Conservation (phyloP, 2,888 invertebrate genomes). For the Brachylomia viminalis region DNA sequence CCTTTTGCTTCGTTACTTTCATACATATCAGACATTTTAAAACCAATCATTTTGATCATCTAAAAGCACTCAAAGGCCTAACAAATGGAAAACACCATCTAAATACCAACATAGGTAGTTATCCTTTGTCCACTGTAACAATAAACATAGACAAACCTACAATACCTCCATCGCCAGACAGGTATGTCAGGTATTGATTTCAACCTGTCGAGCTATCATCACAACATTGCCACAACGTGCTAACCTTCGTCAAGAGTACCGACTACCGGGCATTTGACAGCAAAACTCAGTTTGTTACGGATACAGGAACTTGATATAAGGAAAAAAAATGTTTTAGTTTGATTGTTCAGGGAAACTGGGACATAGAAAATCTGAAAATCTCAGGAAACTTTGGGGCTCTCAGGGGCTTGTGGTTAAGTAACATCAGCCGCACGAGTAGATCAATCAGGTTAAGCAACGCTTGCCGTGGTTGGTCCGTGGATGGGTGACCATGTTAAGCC, state of each 20-base stretch:
- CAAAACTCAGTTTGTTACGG: slow-evolving; percentile 6
- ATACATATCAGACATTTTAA: too few relatives aligned
- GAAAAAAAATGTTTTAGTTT: neutral
- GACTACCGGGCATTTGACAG: slow-evolving; percentile 24
- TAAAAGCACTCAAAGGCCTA: too few relatives aligned
- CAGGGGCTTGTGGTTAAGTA: too few relatives aligned
- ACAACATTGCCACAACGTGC: slow-evolving; percentile 30
- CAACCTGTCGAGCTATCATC: slow-evolving; percentile 43
- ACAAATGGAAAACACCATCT: neutral
- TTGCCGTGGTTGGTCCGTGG: too few relatives aligned
- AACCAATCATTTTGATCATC: too few relatives aligned
- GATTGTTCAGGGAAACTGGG: neutral
- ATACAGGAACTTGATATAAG: slow-evolving; percentile 20
- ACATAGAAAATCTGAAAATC: neutral
- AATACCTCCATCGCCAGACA: neutral
- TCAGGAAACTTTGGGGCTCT: neutral
- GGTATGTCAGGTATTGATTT: slow-evolving; percentile 33
- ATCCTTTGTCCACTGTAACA: neutral
- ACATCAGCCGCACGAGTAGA: too few relatives aligned
- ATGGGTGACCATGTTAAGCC: too few relatives aligned
- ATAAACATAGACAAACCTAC: neutral
- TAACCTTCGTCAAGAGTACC: slow-evolving; percentile 50
- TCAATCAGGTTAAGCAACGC: too few relatives aligned
- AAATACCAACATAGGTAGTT: neutral
- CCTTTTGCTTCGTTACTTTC: too few relatives aligned